Base-by-base conservation (phyloP, 2,888 invertebrate genomes). In the Agrotis clavis region DNA sequence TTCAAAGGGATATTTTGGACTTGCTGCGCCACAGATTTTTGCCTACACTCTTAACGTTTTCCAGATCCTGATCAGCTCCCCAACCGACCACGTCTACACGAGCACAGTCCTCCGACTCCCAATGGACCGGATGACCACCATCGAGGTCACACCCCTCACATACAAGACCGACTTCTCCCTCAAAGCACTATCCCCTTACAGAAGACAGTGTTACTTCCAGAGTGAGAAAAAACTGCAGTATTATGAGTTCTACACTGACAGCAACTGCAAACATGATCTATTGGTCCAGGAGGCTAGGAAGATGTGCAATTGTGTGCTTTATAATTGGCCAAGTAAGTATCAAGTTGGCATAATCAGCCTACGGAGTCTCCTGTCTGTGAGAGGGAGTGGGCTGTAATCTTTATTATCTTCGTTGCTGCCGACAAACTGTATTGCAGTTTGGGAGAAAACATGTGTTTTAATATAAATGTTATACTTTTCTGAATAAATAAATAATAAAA, bases 221-320 rank as follows among this genome's bases (percentile, higher is more conserved):
- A 92, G 92, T 47, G 96, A 96, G 76, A 91, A 92, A 66, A 89
- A 88, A 30, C 81, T 96, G 35, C 89, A 93, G 19, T 93, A 93
- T 69, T 96, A 93, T 61, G 89, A 92, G 74, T 96, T 94, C 45
- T 97, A 97, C 80, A 97, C 97, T 0, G 96, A 96, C 71, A 94
- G 93, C 47, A 97, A 97, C 74, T 97, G 97, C 79, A 95, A 96
- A 77, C 92, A 96, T 70, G 96, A 97, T 74, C 91, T 96, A 70
- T 89, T 96, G 83, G 93, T 97, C 1, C 92, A 91, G 60, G 95
- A 96, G 77, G 94, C 96, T 0, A 92, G 92, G 77, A 88, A 90
- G 25, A 86, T 89, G 70, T 97, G 97, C 82, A 87, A 94, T 41
- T 97, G 97, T 80, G 93, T 94, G 9, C 89, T 92, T 45, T 96